Base-by-base conservation (phyloP, 2,888 invertebrate species). In the Brachyptera risi region DNA sequence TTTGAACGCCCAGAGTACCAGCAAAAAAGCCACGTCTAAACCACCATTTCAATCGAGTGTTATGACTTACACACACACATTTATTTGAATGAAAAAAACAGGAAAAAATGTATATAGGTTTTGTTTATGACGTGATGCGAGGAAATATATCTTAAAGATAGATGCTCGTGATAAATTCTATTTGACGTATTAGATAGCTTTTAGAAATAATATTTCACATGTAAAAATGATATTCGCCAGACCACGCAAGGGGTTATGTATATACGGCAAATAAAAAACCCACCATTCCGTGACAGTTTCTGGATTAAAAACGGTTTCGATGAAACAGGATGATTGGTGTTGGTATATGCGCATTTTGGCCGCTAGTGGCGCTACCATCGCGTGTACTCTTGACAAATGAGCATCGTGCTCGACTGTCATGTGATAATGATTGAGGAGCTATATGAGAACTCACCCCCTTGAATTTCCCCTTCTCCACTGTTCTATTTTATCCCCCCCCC, bases 381-480 rank as follows among this genome's bases (percentile, higher is more conserved):
- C 13, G 40, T 38, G 40, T 38, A 38, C 40, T 59, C 57, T 59
- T 65, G 65, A 65, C 65, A 65, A 65, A 65, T 65, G 65, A 63
- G 63, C 63, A 57, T 58, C 51, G 63, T 59, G 60, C 56, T 58
- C 47, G 58, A 60, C 65, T 66, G 65, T 66, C 65, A 64, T 62
- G 64, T 63, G 60, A 61, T 60, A n/a, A 66, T 66, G 65, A 66
- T 66, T 64, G 65, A 66, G 65, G 62, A 62, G 2, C 7, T n/a
- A n/a, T n/a, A n/a, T n/a, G n/a, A n/a, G n/a, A n/a, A 11, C 31
- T 13, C 2, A 35, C 15, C 35, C 56, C 56, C 56, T 51, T 17
- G 23, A 11, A 17, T n/a, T n/a, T n/a, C n/a, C n/a, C n/a, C n/a
- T n/a, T n/a, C n/a, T n/a, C n/a, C n/a, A n/a, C n/a, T n/a, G n/a